These are phyloP conservation scores for Rhinichthys osculus DNA, from an alignment of 2,797 vertebrate genomes.

Conservation along the genomic window DNA sequence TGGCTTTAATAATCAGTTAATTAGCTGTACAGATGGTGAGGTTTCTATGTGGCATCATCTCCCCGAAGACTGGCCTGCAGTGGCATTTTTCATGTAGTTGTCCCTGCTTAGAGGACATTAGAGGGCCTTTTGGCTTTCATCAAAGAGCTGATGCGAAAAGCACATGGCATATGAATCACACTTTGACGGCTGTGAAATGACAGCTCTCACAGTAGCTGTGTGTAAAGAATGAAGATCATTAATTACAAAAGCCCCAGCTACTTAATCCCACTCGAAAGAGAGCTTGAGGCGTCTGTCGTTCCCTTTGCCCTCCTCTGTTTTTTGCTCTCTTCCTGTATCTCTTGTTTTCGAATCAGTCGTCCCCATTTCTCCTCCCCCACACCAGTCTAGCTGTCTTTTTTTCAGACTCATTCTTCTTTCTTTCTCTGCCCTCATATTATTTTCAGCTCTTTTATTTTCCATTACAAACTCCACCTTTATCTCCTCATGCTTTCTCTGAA, in stretches of 20 bases:
- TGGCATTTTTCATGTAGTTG: conserved; percentile 44
- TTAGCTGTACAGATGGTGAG: conserved; percentile 47
- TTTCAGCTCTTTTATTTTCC: conserved; percentile 34
- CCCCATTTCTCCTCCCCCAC: conserved; percentile 34
- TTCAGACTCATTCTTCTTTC: conserved; percentile 32
- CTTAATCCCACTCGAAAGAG: conserved; percentile 92
- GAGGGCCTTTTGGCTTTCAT: conserved; percentile 32
- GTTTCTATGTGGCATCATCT: conserved; percentile 30
- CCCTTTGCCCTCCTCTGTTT: conserved; percentile 46
- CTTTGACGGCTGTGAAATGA: conserved; percentile 84
- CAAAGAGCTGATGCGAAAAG: conserved; percentile 46
- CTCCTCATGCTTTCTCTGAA: conserved; percentile 33
- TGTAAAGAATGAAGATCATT: conserved; percentile 89
- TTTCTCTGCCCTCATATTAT: conserved; percentile 2
- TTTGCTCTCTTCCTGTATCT: conserved; percentile 24
- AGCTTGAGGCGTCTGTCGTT: conserved; percentile 79
- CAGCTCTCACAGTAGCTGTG: conserved; percentile 84
- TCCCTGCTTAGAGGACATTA: conserved; percentile 45
- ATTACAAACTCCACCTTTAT: conserved; percentile 38
- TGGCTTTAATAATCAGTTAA: conserved; percentile 38
- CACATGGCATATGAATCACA: conserved; percentile 72
- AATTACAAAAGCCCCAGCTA: conserved; percentile 93
- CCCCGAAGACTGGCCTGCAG: conserved; percentile 19
- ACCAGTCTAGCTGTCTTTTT: conserved; percentile 19
- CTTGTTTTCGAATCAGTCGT: conserved; percentile 31